Conservation (phyloP, 2,888 invertebrate genomes). For the Mythimna impura region DNA sequence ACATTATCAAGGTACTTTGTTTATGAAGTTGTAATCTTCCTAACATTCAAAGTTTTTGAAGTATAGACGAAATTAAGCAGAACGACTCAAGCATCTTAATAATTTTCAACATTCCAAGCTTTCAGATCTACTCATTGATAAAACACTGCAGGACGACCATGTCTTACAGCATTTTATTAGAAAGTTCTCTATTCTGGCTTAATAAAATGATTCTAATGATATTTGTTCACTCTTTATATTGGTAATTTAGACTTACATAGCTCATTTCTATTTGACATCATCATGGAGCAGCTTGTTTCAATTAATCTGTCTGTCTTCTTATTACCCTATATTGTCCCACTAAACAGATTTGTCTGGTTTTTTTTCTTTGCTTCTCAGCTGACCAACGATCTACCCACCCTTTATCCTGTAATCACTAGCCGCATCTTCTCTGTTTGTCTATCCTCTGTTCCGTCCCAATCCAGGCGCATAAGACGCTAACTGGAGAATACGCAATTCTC, state of each 20-base stretch:
- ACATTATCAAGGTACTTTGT: constrained; percentile 21
- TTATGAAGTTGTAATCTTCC: constrained; percentile 32
- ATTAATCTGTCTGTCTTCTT: not conserved
- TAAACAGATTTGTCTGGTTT: no score
- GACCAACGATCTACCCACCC: no score
- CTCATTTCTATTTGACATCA: not conserved
- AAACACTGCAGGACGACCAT: no score
- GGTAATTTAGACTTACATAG: not conserved
- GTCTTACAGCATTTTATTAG: no score
- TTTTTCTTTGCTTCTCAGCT: no score
- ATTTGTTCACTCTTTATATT: not conserved
- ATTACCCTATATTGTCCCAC: no score
- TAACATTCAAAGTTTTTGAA: constrained; percentile 1
- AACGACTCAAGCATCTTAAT: constrained; percentile 5
- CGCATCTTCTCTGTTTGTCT: no score
- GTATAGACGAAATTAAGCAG: constrained; percentile 25
- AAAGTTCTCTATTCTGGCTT: not conserved
- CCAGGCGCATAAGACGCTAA: not conserved
- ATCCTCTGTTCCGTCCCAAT: no score
- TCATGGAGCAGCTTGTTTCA: no score
- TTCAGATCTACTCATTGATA: not conserved
- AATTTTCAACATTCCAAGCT: constrained; percentile 2
- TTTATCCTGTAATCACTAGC: no score
- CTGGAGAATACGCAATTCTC: not conserved
- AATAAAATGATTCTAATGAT: not conserved